Percentiles rank a stretch among this genome's conserved stretches.
Evolutionary conservation across 1,140 invertebrate genomes (phyloP).

Genomic region (Aricia agestis): DNA sequence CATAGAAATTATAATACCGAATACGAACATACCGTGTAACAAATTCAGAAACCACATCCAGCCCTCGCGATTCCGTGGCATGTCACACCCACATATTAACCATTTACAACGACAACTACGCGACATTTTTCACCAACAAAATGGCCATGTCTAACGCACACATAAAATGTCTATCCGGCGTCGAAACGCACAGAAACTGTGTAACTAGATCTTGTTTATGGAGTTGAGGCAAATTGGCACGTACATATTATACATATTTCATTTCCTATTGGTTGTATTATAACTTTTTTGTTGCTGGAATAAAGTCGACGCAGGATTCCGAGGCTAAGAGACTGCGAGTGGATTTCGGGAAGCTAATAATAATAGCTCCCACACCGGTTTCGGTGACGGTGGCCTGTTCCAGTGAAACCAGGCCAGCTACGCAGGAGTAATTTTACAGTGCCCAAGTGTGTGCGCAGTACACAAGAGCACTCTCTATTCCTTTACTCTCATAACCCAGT

Average conservation of each 20-base stretch:
- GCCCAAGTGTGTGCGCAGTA: too few species aligned
- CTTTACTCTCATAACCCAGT: too few species aligned
- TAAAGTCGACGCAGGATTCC: background rate
- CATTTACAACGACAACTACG: background rate
- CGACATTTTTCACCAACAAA: conserved; percentile 9
- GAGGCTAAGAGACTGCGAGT: too few species aligned
- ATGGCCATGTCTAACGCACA: background rate
- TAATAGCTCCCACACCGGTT: too few species aligned
- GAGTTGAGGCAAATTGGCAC: background rate
- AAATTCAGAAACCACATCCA: background rate
- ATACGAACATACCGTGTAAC: background rate
- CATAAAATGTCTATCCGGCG: background rate
- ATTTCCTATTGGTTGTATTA: background rate
- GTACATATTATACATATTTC: background rate
- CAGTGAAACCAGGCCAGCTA: too few species aligned
- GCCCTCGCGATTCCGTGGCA: background rate
- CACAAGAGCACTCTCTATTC: too few species aligned
- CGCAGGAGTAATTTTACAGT: too few species aligned
- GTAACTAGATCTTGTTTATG: conserved; percentile 1
- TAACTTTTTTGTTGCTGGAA: background rate
- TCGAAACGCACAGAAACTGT: background rate
- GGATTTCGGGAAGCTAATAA: too few species aligned
- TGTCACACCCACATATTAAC: conserved; percentile 10
- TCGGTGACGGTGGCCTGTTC: too few species aligned
- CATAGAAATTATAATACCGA: too few species aligned